These are phyloP conservation scores for Coryphaenoides rupestris DNA, from an alignment of 2,113 vertebrate genomes.

Conservation along the genomic window DNA sequence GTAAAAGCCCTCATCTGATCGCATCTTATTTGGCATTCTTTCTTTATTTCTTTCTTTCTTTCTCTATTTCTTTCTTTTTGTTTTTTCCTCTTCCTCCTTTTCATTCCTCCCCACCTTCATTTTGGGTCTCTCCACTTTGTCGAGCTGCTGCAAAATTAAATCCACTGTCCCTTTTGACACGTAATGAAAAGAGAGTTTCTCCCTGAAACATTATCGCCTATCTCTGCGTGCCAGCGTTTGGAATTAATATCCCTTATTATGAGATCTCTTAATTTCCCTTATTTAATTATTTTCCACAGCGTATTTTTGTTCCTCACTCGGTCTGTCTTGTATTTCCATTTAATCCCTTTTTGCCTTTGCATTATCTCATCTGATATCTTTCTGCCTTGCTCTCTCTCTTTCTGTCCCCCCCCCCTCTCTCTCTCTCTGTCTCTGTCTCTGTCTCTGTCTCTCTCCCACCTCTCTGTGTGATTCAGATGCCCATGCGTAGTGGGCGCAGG, in stretches of 20 bases:
- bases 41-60: not conserved
- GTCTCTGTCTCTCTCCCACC: not conserved
- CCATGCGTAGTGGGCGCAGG: conserved; percentile 82
- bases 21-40: not conserved
- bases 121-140: conserved; percentile 24
- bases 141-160: conserved; percentile 11
- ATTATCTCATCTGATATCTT: no score
- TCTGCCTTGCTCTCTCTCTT: no score
- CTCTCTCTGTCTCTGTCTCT: no score
- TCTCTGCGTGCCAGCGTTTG: not conserved
- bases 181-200: not conserved
- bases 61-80: not conserved
- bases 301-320: not conserved
- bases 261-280: no score
- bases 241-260: not conserved
- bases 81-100: conserved; percentile 18
- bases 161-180: no score
- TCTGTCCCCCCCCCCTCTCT: no score
- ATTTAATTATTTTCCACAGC: no score
- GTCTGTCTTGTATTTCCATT: conserved; percentile 13
- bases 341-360: conserved; percentile 4
- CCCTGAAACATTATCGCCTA: not conserved
- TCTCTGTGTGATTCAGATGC: conserved; percentile 70
- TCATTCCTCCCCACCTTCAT: conserved; percentile 10
- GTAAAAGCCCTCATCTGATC: conserved; percentile 2